These are phyloP conservation scores for Parotocinclus haroldoi DNA, from an alignment of 2,797 vertebrate species.

Conservation along the genomic window DNA sequence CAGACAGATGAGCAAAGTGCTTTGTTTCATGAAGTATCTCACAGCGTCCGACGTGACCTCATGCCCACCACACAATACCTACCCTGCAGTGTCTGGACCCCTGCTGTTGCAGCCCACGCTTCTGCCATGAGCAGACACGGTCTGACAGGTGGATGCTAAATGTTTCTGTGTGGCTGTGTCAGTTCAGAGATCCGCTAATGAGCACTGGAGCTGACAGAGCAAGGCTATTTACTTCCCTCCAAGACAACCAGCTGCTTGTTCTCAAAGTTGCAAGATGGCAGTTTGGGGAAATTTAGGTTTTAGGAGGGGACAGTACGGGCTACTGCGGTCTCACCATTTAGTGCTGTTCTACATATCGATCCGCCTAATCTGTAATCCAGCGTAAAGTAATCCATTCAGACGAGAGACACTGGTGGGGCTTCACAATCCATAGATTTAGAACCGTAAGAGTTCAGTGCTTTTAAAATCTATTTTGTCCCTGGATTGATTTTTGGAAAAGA, in stretches of 20 bases:
- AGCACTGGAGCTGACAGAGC: conserved; percentile 55
- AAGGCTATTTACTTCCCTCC: conserved; percentile 20
- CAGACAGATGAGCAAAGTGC: conserved; percentile 13
- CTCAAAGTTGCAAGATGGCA: conserved; percentile 35
- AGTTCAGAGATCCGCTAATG: conserved; percentile 67
- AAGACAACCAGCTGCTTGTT: conserved; percentile 42
- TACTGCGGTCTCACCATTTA: conserved; percentile 1
- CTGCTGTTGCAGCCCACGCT: conserved; percentile 23
- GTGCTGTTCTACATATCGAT: conserved; percentile 11
- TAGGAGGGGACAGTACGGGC: not conserved
- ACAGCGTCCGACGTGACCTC: conserved; percentile 24
- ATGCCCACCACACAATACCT: conserved; percentile 28
- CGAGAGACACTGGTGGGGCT: conserved; percentile 29
- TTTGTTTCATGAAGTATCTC: conserved; percentile 29
- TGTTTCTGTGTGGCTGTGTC: conserved; percentile 64
- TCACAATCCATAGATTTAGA: conserved; percentile 63
- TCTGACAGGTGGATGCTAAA: conserved; percentile 72
- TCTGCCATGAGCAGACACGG: conserved; percentile 58
- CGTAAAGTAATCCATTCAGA: not conserved
- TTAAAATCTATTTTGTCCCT: conserved; percentile 65
- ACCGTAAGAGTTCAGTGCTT: conserved; percentile 67
- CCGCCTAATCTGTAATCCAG: conserved; percentile 15
- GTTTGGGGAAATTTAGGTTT: conserved; percentile 55
- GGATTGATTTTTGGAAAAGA: conserved; percentile 58
- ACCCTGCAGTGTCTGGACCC: conserved; percentile 12